phyloP scores from a whole-genome alignment of 2,888 invertebrate species.

The Pogonocherus hispidulus region DNA sequence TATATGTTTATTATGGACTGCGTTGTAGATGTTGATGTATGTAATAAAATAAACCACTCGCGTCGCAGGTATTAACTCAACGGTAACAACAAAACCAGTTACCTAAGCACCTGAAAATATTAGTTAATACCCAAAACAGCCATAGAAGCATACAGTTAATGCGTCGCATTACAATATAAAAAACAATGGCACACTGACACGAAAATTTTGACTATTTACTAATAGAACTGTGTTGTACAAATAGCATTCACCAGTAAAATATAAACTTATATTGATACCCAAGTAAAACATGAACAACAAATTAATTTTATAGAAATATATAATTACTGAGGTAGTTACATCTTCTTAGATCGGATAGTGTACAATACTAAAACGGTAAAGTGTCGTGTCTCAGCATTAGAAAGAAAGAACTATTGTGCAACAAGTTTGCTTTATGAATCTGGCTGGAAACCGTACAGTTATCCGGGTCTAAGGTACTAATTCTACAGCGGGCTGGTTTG shows the following conservation, averaged over 20 bases:
- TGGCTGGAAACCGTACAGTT: conserved; percentile 48
- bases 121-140: conserved; percentile 48
- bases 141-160: conserved; percentile 42
- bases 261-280: conserved; percentile 63
- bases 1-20: conserved; percentile 31
- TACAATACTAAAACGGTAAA: conserved; percentile 55
- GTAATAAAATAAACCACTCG: conserved; percentile 43
- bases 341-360: conserved; percentile 68
- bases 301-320: conserved; percentile 68
- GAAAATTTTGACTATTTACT: conserved; percentile 57
- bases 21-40: conserved; percentile 57
- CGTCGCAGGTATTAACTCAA: conserved; percentile 46
- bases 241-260: conserved; percentile 68
- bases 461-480: conserved; percentile 68
- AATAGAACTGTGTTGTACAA: conserved; percentile 60
- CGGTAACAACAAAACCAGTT: conserved; percentile 43
- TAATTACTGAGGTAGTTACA: conserved; percentile 70
- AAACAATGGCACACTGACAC: conserved; percentile 69
- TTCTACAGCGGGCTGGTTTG: conserved; percentile 69
- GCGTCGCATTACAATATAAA: conserved; percentile 36
- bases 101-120: conserved; percentile 46
- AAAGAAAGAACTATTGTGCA: conserved; percentile 40
- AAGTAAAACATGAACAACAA: conserved; percentile 69
- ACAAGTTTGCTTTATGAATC: conserved; percentile 32
- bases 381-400: conserved; percentile 34